Percentiles rank a stretch among this genome's conserved stretches.
Evolutionary conservation across 2,797 vertebrate species (phyloP).

Genomic region (Catamblyrhynchus diadema): DNA sequence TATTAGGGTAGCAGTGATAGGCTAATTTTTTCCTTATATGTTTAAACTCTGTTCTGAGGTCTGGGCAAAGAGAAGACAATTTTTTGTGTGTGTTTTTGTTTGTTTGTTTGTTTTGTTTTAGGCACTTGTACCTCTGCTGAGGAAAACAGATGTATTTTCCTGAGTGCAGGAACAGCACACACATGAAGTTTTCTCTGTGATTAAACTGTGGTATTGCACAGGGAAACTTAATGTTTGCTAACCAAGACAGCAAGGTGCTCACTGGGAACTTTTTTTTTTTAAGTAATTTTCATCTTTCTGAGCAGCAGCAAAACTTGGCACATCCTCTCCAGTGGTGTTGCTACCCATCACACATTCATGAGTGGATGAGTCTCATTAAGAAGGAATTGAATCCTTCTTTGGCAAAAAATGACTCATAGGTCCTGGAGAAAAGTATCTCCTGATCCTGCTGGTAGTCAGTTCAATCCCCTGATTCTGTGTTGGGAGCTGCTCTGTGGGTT

Average conservation of each 20-base stretch:
- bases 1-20: not conserved
- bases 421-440: not conserved
- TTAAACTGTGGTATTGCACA: not conserved
- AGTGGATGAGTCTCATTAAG: not conserved
- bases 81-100: accelerated
- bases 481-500: not conserved
- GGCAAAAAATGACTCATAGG: not conserved
- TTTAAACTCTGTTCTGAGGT: not conserved
- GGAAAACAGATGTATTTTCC: not conserved
- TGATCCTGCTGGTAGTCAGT: not conserved
- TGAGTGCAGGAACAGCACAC: not conserved
- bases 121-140: not conserved
- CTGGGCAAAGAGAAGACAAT: not conserved
- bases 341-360: accelerated
- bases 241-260: not conserved
- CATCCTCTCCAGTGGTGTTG: not conserved
- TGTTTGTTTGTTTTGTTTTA: not conserved
- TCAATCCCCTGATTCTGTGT: not conserved
- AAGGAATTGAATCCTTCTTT: not conserved
- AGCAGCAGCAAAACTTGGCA: not conserved
- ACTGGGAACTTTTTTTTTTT: not conserved
- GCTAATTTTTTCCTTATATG: not conserved
- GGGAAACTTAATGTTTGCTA: not conserved
- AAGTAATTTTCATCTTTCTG: not conserved
- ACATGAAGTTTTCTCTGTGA: not conserved